Conservation (phyloP, 2,797 vertebrate species). For the Nyctalus aviator region DNA sequence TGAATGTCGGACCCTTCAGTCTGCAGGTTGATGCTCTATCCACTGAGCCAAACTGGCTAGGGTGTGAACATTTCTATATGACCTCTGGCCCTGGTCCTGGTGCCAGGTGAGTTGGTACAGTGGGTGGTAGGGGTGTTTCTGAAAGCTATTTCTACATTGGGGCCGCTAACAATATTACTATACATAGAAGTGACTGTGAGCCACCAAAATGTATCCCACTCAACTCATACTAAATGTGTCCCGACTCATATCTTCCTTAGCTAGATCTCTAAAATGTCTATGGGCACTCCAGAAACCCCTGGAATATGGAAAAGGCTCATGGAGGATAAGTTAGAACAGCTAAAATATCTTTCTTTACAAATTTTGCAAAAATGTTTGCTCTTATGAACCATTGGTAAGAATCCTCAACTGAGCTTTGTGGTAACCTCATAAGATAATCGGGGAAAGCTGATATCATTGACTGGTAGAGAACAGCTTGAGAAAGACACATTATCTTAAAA, state of each 20-base stretch:
- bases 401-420: neutral
- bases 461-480: neutral
- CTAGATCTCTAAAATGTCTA: neutral
- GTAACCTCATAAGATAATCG: neutral
- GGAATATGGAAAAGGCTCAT: neutral
- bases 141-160: neutral
- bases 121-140: neutral
- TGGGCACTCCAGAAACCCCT: neutral
- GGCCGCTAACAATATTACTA: neutral
- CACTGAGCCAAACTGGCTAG: too few relatives aligned
- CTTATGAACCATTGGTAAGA: neutral
- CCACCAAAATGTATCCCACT: neutral
- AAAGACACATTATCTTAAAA: slow-evolving; percentile 52
- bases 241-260: neutral
- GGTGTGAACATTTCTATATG: neutral
- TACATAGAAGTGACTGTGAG: neutral
- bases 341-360: neutral
- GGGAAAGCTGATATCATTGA: neutral
- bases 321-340: neutral
- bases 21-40: too few relatives aligned
- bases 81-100: neutral
- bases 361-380: neutral
- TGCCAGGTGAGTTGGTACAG: neutral
- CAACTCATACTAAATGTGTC: neutral
- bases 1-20: too few relatives aligned